Conservation (phyloP, 1,140 invertebrate genomes). For the Linepithema humile region DNA sequence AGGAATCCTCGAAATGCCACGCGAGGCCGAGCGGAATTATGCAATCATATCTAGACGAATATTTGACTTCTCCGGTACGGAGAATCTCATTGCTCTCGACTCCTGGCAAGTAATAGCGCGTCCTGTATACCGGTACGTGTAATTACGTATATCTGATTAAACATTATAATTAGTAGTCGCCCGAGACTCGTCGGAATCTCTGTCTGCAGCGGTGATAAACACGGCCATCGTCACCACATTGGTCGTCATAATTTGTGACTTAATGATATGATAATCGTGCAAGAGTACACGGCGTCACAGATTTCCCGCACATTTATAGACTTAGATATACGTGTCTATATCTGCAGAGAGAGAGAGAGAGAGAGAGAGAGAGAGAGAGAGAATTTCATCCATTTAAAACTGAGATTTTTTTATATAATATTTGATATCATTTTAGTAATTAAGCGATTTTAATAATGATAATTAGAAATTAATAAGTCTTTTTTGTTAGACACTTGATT, state of each 20-base stretch:
- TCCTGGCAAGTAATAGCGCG: conserved; percentile 4
- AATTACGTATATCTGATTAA: conserved; percentile 70
- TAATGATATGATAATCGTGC: neutral
- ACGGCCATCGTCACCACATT: neutral
- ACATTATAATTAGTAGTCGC: conserved; percentile 70
- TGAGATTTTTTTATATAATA: neutral
- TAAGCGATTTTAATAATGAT: neutral
- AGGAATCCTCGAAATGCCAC: conserved; percentile 31
- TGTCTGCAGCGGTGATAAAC: conserved; percentile 10
- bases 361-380: too few species aligned
- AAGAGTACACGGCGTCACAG: too few species aligned
- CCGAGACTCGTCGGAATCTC: conserved; percentile 57
- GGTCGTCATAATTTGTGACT: neutral
- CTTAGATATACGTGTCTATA: neutral
- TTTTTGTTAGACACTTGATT: neutral
- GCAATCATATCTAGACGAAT: conserved; percentile 62
- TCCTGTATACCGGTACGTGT: conserved; percentile 32
- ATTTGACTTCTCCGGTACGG: conserved; percentile 55
- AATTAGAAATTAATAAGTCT: neutral
- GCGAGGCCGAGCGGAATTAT: conserved; percentile 37
- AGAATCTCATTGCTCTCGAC: conserved; percentile 49
- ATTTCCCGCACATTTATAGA: neutral
- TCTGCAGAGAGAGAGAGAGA: too few species aligned
- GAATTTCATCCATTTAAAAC: neutral
- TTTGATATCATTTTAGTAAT: neutral